These are phyloP conservation scores for Tychaedon coryphoeus DNA, from an alignment of 2,113 vertebrate species.

Conservation along the genomic window DNA sequence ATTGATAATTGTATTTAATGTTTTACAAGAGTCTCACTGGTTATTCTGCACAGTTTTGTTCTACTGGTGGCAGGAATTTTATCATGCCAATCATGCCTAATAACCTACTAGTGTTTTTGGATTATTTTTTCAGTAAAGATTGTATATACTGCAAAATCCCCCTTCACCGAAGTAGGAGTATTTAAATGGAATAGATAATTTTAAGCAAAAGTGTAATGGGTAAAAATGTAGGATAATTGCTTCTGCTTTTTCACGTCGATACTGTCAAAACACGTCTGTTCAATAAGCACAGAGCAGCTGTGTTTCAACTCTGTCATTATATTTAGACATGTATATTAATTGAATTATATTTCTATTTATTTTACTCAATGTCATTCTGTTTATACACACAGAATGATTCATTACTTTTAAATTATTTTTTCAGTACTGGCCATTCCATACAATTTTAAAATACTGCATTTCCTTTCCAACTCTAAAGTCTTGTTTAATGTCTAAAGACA, in stretches of 20 bases:
- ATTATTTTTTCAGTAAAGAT: neutral
- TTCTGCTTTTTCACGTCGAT: neutral
- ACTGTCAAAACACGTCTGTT: constrained; percentile 7
- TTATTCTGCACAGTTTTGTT: neutral
- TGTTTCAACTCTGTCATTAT: neutral
- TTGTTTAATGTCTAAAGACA: neutral
- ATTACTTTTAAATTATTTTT: neutral
- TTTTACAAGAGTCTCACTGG: neutral
- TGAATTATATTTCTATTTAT: neutral
- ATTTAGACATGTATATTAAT: neutral
- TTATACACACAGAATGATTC: neutral
- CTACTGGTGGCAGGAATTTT: neutral
- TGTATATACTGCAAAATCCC: neutral
- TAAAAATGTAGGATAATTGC: neutral
- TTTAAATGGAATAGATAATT: neutral
- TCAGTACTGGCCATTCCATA: neutral
- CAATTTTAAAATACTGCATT: neutral
- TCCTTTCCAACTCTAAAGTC: neutral
- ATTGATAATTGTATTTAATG: neutral
- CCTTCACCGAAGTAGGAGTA: neutral
- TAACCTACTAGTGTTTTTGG: rapidly evolving
- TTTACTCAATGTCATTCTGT: neutral
- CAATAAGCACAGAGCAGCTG: neutral
- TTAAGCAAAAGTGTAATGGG: neutral
- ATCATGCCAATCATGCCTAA: neutral